Evolutionary conservation across 1,140 invertebrate species (phyloP), one percentile per base, ranked within the genome.

Genomic region (Pseudoatta argentina): DNA sequence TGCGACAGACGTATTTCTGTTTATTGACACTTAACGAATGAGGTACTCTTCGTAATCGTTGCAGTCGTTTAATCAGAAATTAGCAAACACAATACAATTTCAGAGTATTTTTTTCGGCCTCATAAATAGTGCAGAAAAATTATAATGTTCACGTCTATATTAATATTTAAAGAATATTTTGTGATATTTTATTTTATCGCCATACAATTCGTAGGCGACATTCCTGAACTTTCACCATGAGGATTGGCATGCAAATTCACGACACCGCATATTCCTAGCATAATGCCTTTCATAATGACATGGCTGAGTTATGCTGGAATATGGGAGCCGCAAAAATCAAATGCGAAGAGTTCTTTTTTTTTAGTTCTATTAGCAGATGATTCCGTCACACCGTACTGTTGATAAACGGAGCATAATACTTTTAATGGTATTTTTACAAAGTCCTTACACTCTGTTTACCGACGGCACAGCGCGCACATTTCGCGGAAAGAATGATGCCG

Each of bases 381-480:
- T 73, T 53, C 76, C 67, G 72, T 90, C 91, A 66, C 69, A 67
- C 64, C 91, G 87, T 87, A 87, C 76, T 71, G 51, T 57, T 77
- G 78, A 85, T 93, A 93, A 94, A 93, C 90, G 66, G 92, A 93
- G 93, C 93, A 94, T 94, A 94, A 94, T 94, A 85, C 93, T 93
- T 93, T 89, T 69, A 71, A 59, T 63, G 12, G 57, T 27, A 55
- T 30, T 14, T 86, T 51, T 7, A 57, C 79, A 87, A 93, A 94
- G 92, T 86, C 88, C 77, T 94, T 92, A 94, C 88, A 92, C 92
- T 94, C 93, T 88, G 92, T 91, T 94, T 94, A 94, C 93, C 93
- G 92, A 92, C 79, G 86, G 63, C 88, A 82, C 88, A 86, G 72
- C 51, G 55, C 66, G 83, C 10, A 51, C 12, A 72, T 79, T 78